A percentile compares a stretch with the other conserved stretches of the same genome.
phyloP scores from a whole-genome alignment of 2,113 vertebrate species.

The Pygoscelis adeliae region DNA sequence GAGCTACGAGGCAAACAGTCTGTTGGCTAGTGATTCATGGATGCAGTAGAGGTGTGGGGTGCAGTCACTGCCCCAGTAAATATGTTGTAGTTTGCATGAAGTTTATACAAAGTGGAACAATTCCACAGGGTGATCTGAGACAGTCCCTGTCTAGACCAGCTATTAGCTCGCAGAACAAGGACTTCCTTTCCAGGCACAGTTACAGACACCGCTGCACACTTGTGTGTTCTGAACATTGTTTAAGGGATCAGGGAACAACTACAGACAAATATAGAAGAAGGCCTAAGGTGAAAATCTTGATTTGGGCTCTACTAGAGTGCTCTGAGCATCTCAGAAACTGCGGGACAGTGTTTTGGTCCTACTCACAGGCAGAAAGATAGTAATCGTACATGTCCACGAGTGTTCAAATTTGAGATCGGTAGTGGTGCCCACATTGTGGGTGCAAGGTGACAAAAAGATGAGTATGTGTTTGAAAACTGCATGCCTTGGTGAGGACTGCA shows the following conservation, averaged over 20 bases:
- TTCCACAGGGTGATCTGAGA: neutral
- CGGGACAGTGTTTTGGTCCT: neutral
- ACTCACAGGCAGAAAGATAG: neutral
- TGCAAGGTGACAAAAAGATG: neutral
- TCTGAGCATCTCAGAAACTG: neutral
- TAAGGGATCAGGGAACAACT: neutral
- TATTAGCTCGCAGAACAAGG: neutral
- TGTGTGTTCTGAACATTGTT: neutral
- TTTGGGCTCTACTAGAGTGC: neutral
- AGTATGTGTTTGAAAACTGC: neutral
- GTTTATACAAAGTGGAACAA: neutral
- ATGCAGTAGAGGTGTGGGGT: neutral
- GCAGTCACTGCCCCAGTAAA: neutral
- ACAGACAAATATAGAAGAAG: neutral
- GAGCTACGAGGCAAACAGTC: neutral
- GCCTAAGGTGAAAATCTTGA: neutral
- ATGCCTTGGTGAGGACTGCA: neutral
- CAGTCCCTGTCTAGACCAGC: neutral
- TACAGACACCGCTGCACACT: neutral
- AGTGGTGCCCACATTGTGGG: neutral
- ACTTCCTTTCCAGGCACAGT: neutral
- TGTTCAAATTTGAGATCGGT: neutral
- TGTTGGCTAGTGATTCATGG: neutral
- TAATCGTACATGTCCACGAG: neutral
- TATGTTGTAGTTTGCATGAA: neutral